Conservation (phyloP, 2,888 invertebrate genomes). For the Heliconius aoede region DNA sequence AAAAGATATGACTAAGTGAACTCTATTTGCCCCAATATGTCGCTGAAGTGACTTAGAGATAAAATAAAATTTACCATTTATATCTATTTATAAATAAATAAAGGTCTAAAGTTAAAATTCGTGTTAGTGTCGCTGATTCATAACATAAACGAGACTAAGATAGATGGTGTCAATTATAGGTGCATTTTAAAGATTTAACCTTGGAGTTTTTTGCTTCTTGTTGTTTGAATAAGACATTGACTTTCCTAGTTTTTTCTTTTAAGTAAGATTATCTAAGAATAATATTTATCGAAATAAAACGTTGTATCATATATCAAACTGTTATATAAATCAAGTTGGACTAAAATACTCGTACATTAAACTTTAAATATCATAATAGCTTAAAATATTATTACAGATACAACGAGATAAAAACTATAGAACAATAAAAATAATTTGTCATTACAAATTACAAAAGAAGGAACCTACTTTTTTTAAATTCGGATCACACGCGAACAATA, state of each 20-base stretch:
- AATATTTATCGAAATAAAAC: background rate
- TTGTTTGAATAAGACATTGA: background rate
- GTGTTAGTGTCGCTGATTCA: constrained; percentile 19
- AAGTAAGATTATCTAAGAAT: background rate
- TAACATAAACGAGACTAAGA: constrained; percentile 1
- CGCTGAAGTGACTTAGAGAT: background rate
- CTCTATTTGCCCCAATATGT: no score
- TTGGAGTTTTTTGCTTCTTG: constrained; percentile 5
- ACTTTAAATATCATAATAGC: background rate
- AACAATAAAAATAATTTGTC: constrained; percentile 26
- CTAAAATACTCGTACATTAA: background rate
- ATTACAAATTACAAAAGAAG: constrained; percentile 31
- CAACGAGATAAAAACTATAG: background rate
- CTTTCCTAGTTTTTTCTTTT: background rate
- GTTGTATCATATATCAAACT: background rate
- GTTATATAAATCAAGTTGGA: background rate
- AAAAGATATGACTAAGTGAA: no score
- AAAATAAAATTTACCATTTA: background rate
- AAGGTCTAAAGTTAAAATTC: background rate
- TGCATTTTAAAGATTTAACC: constrained; percentile 9
- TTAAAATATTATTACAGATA: background rate
- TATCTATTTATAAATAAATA: background rate
- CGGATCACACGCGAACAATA: constrained; percentile 47
- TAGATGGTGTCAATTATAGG: constrained; percentile 17
- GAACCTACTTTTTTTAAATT: constrained; percentile 44